Evolutionary conservation across 2,797 vertebrate species (phyloP).

Genomic region (Rhinoraja longicauda): DNA sequence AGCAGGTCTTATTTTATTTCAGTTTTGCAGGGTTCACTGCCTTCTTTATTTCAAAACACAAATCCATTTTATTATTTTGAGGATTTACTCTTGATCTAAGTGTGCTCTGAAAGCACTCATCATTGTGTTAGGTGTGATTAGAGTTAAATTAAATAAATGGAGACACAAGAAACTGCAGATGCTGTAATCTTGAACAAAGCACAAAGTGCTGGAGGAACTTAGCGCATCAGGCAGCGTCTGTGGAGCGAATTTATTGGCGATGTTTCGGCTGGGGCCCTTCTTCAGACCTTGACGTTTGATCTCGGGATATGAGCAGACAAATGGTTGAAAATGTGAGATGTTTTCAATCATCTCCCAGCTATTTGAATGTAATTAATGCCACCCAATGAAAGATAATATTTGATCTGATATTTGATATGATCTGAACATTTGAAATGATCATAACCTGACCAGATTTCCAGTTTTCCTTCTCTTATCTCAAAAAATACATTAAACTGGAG

Average conservation of each 20-base stretch:
- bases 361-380: background rate
- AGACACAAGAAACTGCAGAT: too few relatives aligned
- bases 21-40: background rate
- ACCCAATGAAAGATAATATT: background rate
- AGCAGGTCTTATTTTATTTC: background rate
- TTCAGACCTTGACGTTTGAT: background rate
- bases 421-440: too few relatives aligned
- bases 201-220: too few relatives aligned
- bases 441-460: too few relatives aligned
- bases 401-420: too few relatives aligned
- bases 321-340: background rate
- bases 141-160: background rate
- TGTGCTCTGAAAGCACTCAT: background rate
- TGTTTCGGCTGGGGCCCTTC: too few relatives aligned
- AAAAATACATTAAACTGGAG: background rate
- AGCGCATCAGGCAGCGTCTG: too few relatives aligned
- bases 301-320: background rate
- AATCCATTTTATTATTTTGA: background rate
- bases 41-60: background rate
- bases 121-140: too few relatives aligned
- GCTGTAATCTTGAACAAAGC: too few relatives aligned
- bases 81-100: background rate
- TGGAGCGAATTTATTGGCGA: too few relatives aligned
- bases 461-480: too few relatives aligned
- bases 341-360: background rate